phyloP scores from a whole-genome alignment of 2,797 vertebrate genomes.

The Philypnodon macrostomus region DNA sequence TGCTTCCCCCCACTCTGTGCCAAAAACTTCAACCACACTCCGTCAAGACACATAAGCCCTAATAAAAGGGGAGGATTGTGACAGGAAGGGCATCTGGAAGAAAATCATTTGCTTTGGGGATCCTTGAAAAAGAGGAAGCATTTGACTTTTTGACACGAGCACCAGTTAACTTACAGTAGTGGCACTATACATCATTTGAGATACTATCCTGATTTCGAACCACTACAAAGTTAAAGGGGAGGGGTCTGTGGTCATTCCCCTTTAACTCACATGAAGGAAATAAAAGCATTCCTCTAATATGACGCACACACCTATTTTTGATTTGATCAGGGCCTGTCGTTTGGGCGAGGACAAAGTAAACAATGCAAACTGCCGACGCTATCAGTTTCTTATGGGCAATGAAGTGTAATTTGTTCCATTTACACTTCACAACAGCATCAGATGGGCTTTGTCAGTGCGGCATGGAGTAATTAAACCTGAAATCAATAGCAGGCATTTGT shows the following conservation, averaged over 20 bases:
- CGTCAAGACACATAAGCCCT: too few relatives aligned
- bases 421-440: constrained; percentile 99
- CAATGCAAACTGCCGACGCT: constrained; percentile 98
- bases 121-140: too few relatives aligned
- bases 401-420: constrained; percentile 99
- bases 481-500: constrained; percentile 99
- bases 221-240: constrained; percentile 7
- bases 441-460: constrained; percentile 99
- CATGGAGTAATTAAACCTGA: constrained; percentile 99
- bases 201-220: constrained; percentile 1
- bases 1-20: too few relatives aligned
- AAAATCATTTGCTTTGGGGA: too few relatives aligned
- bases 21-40: too few relatives aligned
- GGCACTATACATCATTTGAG: too few relatives aligned
- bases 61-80: too few relatives aligned
- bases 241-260: constrained; percentile 3
- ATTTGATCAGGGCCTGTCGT: constrained; percentile 93
- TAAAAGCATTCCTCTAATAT: constrained; percentile 15
- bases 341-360: constrained; percentile 94
- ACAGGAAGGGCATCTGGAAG: too few relatives aligned
- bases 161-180: too few relatives aligned
- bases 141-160: too few relatives aligned
- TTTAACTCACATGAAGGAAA: constrained; percentile 8
- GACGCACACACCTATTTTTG: constrained; percentile 77
- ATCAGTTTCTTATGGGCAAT: constrained; percentile 99